Base-by-base conservation (phyloP, 2,113 vertebrate species). In the Passer domesticus region DNA sequence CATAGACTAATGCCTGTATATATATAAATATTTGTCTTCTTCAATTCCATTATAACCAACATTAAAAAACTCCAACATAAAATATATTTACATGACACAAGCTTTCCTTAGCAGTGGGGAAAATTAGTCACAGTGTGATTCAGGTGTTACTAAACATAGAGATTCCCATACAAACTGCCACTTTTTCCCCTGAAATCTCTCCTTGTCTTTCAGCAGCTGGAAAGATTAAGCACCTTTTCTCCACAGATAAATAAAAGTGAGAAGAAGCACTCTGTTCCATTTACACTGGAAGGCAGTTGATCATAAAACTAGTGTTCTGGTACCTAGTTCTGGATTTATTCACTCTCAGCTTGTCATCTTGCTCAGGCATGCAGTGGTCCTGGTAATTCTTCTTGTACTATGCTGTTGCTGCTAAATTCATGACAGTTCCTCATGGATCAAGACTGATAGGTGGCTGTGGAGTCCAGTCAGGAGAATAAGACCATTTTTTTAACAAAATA, bases 161-260 rank as follows among this genome's bases (percentile, higher is more conserved):
- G 11, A 86, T 74, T 90, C 68, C 44, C 2, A 0, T 68, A 69
- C 28, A 76, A 80, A 39, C 33, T 86, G 35, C 33, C 33, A 64
- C 12, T 27, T 63, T 79, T 85, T 43, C 15, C 41, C 30, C 74
- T 81, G 55, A 80, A 94, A 59, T 27, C 41, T 89, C 50, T 92
- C 64, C 47, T 87, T 95, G 79, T 94, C 75, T 94, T 91, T 73
- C 60, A 91, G 47, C 47, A 81, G 10, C 75, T 90, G 60, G 44
- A 78, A 96, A 95, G 94, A 96, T 92, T 44, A 90, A 95, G 90
- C 52, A 90, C 73, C 75, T 93, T 94, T 90, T 90, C 87, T 90
- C 31, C 33, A 63, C 63, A 72, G 72, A 90, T 88, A 93, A 93
- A 86, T 90, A 86, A 86, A 90, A 94, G 30, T 0, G 0, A 86